These are phyloP conservation scores for Hylia prasina DNA, from an alignment of 2,113 vertebrate genomes.

Conservation along the genomic window DNA sequence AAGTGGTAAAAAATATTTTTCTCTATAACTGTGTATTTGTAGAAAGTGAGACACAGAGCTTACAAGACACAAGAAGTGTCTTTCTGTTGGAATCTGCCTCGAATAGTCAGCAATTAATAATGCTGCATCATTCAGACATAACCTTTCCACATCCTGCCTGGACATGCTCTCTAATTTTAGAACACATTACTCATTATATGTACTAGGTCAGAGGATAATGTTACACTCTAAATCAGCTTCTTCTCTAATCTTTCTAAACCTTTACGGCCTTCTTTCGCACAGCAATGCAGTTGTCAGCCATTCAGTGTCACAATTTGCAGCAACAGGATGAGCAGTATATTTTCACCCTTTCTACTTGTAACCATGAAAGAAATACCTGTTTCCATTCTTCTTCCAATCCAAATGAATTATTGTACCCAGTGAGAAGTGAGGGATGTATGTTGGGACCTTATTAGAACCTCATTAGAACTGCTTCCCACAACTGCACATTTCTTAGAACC, in stretches of 20 bases:
- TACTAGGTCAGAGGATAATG: slow-evolving; percentile 15
- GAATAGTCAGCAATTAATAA: not conserved
- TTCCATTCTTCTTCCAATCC: not conserved
- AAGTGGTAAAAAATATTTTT: not conserved
- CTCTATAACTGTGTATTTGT: not conserved
- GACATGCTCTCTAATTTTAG: not conserved
- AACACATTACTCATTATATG: not conserved
- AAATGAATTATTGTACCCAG: not conserved
- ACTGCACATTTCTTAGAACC: not conserved
- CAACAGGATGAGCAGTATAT: not conserved
- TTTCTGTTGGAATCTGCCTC: not conserved
- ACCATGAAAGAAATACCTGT: not conserved
- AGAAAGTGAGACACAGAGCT: not conserved
- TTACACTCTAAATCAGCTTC: slow-evolving; percentile 1
- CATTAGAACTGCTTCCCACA: not conserved
- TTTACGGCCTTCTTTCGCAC: not conserved
- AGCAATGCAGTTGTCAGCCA: not conserved
- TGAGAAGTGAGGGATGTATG: not conserved
- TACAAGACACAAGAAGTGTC: not conserved
- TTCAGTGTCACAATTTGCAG: not conserved
- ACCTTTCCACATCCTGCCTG: slow-evolving; percentile 5
- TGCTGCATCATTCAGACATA: not conserved
- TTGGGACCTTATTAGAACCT: not conserved
- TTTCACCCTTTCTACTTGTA: not conserved
- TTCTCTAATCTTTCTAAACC: not conserved